Conservation (phyloP, 2,113 vertebrate genomes). For the Sardina pilchardus region DNA sequence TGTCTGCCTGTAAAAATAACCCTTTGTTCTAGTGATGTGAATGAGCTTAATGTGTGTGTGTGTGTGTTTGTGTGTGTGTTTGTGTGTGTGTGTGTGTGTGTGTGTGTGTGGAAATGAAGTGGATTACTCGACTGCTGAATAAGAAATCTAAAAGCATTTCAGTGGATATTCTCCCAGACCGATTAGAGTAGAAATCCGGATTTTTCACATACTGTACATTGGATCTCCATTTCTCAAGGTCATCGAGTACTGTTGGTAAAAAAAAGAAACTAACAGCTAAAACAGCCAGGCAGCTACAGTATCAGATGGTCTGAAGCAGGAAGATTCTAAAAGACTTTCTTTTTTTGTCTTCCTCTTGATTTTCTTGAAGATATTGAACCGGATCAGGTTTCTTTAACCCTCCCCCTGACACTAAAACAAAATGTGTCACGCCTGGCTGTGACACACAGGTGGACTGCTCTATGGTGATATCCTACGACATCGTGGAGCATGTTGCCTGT, state of each 20-base stretch:
- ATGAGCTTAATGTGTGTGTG: slow-evolving; percentile 16
- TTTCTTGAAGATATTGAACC: neutral
- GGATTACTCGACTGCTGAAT: neutral
- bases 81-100: neutral
- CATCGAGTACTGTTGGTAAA: too few relatives aligned
- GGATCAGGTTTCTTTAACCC: neutral
- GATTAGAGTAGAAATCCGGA: neutral
- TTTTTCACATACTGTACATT: too few relatives aligned
- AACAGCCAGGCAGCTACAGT: too few relatives aligned
- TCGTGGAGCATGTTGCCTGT: neutral
- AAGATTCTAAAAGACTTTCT: neutral
- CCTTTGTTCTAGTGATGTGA: neutral
- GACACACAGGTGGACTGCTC: neutral
- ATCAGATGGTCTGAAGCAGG: neutral
- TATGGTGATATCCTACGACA: neutral
- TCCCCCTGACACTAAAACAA: neutral
- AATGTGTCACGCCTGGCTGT: neutral
- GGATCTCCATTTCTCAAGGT: too few relatives aligned
- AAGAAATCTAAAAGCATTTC: neutral
- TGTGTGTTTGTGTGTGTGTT: neutral
- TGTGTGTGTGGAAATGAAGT: neutral
- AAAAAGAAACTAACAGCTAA: too few relatives aligned
- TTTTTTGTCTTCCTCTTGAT: neutral
- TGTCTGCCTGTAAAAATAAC: slow-evolving; percentile 16
- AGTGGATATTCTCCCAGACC: neutral